Evolutionary conservation across 2,113 vertebrate species (phyloP), one percentile per base, ranked within the genome.

Genomic region (Pitta sordida): DNA sequence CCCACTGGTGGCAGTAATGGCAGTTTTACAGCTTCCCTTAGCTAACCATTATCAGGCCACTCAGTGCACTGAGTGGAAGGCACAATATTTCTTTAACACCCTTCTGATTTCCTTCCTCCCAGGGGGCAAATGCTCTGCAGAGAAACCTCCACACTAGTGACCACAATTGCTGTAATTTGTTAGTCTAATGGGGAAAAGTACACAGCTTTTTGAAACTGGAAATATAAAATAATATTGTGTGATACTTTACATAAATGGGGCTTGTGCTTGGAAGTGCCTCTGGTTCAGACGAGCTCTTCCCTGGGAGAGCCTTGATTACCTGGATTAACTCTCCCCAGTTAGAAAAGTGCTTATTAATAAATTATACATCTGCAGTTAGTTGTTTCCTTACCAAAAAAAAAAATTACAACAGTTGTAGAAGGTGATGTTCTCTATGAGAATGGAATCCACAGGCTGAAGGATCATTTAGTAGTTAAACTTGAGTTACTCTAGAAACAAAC

Each of bases 141-240:
- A 94, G 91, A 96, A 96, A 93, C 96, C 91, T 94, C 86, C 91
- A 94, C 91, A 83, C 92, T 96, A 29, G 94, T 96, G 96, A 96
- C 96, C 96, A 96, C 95, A 96, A 96, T 96, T 96, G 96, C 96
- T 93, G 71, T 96, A 94, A 97, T 97, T 97, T 97, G 96, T 97
- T 97, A 96, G 95, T 96, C 95, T 97, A 97, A 97, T 97, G 92
- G 94, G 86, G 69, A 83, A 95, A 94, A 30, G 34, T 91, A 93
- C 90, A 89, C 92, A 92, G 96, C 75, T 69, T 95, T 85, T 82
- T 5, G 7, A 96, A 97, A 94, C 64, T 91, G 71, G 86, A 94
- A 94, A 78, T 92, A 93, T 95, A 91, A 93, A 97, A 97, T 96
- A 96, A 96, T 94, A 97, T 95, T 89, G 86, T 88, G 83, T 1